Evolutionary conservation across 2,888 invertebrate genomes (phyloP).

Genomic region (Lasioglossum calceatum): DNA sequence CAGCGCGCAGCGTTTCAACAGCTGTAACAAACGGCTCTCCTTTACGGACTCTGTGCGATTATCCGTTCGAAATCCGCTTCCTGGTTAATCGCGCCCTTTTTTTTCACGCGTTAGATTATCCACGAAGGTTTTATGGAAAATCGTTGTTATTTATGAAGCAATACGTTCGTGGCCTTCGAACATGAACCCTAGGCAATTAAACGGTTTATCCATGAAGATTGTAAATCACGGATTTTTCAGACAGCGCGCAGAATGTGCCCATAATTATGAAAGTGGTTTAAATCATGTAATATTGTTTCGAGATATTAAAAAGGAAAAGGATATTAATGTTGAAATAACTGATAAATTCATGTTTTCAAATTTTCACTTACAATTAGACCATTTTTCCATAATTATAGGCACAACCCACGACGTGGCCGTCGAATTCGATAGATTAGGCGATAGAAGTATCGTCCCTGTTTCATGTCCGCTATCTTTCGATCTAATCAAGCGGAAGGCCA

Average conservation of each 20-base stretch:
- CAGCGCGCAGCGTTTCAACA: neutral
- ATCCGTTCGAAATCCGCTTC: neutral
- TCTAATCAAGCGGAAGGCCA: conserved; percentile 47
- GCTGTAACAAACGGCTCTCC: neutral
- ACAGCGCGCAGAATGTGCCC: neutral
- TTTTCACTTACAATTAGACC: no score
- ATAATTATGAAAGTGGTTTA: no score
- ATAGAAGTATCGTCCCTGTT: conserved; percentile 37
- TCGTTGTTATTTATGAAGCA: neutral
- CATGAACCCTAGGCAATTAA: neutral
- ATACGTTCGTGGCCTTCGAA: neutral
- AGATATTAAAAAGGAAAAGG: no score
- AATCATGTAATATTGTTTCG: no score
- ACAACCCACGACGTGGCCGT: neutral
- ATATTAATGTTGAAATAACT: no score
- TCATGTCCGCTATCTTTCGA: conserved; percentile 31
- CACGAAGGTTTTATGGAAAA: neutral
- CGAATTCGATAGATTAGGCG: conserved; percentile 25
- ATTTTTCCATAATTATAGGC: no score
- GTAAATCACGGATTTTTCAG: neutral
- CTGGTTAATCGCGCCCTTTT: neutral
- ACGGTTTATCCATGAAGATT: neutral
- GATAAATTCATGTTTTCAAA: no score
- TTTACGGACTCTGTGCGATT: neutral
- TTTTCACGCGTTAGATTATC: no score